Evolutionary conservation across 1,140 invertebrate species (phyloP).

Genomic region (Aphelenchoides fujianensis): DNA sequence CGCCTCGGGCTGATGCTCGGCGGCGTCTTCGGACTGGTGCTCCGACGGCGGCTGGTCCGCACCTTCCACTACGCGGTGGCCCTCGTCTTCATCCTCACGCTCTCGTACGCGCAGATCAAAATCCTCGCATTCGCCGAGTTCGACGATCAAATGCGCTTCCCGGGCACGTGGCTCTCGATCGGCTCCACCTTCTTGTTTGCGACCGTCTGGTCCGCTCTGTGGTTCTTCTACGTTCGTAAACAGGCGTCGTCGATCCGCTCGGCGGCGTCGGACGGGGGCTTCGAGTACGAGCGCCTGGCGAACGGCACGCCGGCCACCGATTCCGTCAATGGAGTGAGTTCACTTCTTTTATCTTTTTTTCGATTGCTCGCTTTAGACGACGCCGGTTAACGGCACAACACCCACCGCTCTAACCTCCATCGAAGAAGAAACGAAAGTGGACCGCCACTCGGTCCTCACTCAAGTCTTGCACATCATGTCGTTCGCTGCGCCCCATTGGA

Average conservation of each 20-base stretch:
- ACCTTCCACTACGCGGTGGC: neutral
- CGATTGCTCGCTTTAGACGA: too few species aligned
- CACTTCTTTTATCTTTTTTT: too few species aligned
- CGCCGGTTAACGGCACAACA: neutral
- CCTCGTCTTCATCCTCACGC: neutral
- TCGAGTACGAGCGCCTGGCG: too few species aligned
- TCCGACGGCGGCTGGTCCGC: too few species aligned
- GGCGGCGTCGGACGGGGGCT: too few species aligned
- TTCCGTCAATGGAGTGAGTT: too few species aligned
- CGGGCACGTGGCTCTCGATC: conserved; percentile 15
- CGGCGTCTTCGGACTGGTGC: too few species aligned
- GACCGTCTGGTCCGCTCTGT: neutral
- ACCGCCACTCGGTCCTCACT: conserved; percentile 1
- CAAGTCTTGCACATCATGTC: conserved; percentile 13
- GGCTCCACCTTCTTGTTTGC: neutral
- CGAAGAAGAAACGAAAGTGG: neutral
- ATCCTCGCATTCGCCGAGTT: conserved; percentile 18
- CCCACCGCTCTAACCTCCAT: neutral
- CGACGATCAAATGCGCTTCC: neutral
- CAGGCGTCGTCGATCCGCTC: neutral
- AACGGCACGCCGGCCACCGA: too few species aligned
- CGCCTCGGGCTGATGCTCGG: too few species aligned
- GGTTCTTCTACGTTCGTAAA: neutral
- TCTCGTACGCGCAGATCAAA: conserved; percentile 12
- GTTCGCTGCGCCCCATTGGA: conserved; percentile 6